phyloP scores from a whole-genome alignment of 30 jellyfish, hydroid and myxozoan species.

The Cassiopea andromeda region DNA sequence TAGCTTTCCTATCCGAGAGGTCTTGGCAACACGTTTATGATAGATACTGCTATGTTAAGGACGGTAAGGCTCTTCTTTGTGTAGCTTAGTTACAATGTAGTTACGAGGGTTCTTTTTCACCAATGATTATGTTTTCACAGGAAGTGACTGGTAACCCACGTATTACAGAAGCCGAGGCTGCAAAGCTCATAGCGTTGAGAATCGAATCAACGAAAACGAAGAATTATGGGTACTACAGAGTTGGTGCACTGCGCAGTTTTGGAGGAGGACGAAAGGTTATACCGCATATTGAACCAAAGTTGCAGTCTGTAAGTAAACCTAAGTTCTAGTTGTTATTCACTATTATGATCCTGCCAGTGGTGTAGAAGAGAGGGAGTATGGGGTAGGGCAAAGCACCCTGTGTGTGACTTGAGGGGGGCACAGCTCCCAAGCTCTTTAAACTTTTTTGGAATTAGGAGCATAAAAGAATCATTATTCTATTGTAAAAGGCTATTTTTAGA shows the following conservation, averaged over 20 bases:
- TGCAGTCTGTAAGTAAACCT: slow-evolving; percentile 67
- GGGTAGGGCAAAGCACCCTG: too few species aligned
- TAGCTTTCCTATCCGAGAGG: too few species aligned
- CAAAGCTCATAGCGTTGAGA: slow-evolving; percentile 90
- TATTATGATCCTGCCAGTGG: too few species aligned
- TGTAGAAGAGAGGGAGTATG: too few species aligned
- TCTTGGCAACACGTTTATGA: too few species aligned
- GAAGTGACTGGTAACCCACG: slow-evolving; percentile 95
- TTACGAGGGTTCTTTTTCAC: neutral
- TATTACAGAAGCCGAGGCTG: slow-evolving; percentile 92
- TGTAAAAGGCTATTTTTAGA: too few species aligned
- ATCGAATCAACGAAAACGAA: slow-evolving; percentile 80
- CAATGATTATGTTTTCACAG: slow-evolving; percentile 18
- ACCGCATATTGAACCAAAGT: slow-evolving; percentile 80
- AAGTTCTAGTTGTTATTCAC: too few species aligned
- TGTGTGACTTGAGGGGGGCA: too few species aligned
- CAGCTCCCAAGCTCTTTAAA: too few species aligned
- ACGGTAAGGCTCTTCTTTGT: neutral
- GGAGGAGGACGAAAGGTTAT: slow-evolving; percentile 94
- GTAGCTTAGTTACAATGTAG: neutral
- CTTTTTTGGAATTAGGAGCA: too few species aligned
- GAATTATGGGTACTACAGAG: slow-evolving; percentile 96
- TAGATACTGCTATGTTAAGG: too few species aligned
- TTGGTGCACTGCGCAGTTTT: slow-evolving; percentile 82
- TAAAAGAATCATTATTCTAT: too few species aligned